A percentile compares a stretch with the other conserved stretches of the same genome.
These are phyloP conservation scores for Sebastes taczanowskii DNA, from an alignment of 2,797 vertebrate genomes.

Conservation along the genomic window DNA sequence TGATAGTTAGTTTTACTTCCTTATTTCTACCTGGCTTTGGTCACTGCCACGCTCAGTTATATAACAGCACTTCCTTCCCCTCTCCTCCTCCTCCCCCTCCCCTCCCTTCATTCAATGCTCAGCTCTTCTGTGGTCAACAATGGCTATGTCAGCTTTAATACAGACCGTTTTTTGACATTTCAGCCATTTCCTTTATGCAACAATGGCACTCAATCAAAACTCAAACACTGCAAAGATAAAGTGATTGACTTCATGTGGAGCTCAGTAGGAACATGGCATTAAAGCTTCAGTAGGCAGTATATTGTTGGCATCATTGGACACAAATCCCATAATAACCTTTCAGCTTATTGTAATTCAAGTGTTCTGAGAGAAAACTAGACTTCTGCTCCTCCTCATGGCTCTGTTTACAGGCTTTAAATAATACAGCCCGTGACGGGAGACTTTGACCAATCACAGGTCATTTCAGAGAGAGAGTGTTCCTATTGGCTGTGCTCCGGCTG, in stretches of 20 bases:
- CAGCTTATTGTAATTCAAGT: no score
- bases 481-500: no score
- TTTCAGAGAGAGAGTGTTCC: no score
- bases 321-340: no score
- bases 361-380: no score
- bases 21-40: constrained; percentile 33
- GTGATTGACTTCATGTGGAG: not conserved
- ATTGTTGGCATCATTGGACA: no score
- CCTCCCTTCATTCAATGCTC: not conserved
- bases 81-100: not conserved
- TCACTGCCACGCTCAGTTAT: constrained; percentile 2
- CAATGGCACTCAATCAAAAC: not conserved
- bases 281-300: no score
- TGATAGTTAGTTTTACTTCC: constrained; percentile 54
- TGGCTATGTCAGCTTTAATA: not conserved
- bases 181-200: not conserved
- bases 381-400: no score
- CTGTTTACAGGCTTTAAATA: no score
- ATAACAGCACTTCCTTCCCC: constrained; percentile 42
- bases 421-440: no score
- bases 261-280: not conserved
- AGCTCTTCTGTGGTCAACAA: not conserved
- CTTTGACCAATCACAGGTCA: no score
- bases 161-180: constrained; percentile 5
- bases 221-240: not conserved